A percentile compares a stretch with the other conserved stretches of the same genome.
Evolutionary conservation across 2,113 vertebrate genomes (phyloP).

Genomic region (Etheostoma cragini): DNA sequence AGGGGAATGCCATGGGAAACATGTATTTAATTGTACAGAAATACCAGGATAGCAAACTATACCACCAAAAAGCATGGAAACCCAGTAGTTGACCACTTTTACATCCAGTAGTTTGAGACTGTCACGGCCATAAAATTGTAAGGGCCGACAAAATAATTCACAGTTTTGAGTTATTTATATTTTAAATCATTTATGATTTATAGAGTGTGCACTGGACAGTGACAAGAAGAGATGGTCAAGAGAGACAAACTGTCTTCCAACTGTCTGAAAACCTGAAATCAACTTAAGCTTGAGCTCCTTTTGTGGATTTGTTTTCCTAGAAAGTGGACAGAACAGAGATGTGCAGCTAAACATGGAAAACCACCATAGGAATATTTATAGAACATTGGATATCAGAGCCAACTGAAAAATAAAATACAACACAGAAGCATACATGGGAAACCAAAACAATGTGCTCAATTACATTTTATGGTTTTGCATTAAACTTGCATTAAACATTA

Average conservation of each 20-base stretch:
- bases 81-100: constrained; percentile 51
- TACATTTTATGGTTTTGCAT: background rate
- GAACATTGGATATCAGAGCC: background rate
- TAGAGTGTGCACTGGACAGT: constrained; percentile 15
- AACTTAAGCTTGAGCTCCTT: background rate
- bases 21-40: constrained; percentile 71
- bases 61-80: constrained; percentile 38
- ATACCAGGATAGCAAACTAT: constrained; percentile 67
- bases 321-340: constrained; percentile 17
- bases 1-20: constrained; percentile 43
- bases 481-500: too few relatives aligned
- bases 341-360: constrained; percentile 26
- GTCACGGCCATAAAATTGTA: constrained; percentile 51
- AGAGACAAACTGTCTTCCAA: constrained; percentile 23
- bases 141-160: constrained; percentile 57
- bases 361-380: background rate
- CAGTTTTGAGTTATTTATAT: constrained; percentile 55
- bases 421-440: background rate
- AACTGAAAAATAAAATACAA: background rate
- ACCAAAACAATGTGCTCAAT: background rate
- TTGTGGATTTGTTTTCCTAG: constrained; percentile 3
- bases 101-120: constrained; percentile 58
- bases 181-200: constrained; percentile 51
- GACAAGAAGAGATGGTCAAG: constrained; percentile 32
- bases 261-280: constrained; percentile 30